Evolutionary conservation across 1,140 invertebrate genomes (phyloP).

Genomic region (Muscidifurax raptorellus): DNA sequence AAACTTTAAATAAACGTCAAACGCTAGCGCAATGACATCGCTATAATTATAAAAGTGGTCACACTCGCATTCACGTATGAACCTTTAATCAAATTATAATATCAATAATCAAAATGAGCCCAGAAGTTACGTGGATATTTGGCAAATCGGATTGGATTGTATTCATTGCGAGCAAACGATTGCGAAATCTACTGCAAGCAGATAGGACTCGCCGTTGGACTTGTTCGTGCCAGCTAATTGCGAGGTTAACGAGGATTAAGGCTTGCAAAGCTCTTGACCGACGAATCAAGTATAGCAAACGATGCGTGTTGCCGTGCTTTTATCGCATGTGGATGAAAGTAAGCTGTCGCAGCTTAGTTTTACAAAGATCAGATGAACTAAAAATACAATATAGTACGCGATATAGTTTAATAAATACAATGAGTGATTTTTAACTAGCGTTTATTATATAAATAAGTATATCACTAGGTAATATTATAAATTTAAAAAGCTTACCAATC

Average conservation of each 20-base stretch:
- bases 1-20: too few relatives aligned
- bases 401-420: not conserved
- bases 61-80: not conserved
- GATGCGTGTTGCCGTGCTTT: not conserved
- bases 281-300: not conserved
- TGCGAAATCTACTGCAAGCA: not conserved
- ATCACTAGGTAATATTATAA: conserved; percentile 69
- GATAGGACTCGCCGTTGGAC: not conserved
- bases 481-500: conserved; percentile 55
- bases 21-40: too few relatives aligned
- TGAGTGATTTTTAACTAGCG: conserved; percentile 51
- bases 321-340: not conserved
- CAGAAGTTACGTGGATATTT: not conserved
- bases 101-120: not conserved
- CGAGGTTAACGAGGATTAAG: too few relatives aligned
- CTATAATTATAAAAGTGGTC: too few relatives aligned
- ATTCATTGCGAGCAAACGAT: not conserved
- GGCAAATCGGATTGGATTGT: not conserved
- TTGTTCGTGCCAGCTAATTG: not conserved
- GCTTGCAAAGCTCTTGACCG: not conserved
- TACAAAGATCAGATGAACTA: not conserved
- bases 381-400: not conserved
- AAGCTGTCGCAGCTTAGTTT: too few relatives aligned
- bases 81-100: not conserved
- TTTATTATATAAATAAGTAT: conserved; percentile 70